Evolutionary conservation across 1,140 invertebrate species (phyloP).

Genomic region (Pachypsylla venusta): DNA sequence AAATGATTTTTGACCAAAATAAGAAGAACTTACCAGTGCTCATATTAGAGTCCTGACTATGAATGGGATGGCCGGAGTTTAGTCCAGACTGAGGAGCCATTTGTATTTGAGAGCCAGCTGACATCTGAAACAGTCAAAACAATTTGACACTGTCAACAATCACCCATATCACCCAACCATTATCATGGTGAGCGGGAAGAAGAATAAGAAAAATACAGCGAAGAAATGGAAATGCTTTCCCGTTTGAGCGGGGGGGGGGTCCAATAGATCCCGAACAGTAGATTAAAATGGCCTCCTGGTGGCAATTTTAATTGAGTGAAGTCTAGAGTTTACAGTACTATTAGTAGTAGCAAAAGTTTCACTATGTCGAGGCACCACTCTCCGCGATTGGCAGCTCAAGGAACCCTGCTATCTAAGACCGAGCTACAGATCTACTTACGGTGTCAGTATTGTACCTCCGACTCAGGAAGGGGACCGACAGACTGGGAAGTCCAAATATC

Average conservation of each 20-base stretch:
- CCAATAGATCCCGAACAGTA: no score
- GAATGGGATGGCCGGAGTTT: constrained; percentile 60
- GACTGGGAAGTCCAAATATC: no score
- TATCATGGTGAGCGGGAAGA: constrained; percentile 15
- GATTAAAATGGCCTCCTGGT: no score
- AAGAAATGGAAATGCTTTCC: constrained; percentile 11
- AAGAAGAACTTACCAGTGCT: constrained; percentile 58
- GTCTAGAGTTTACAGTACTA: no score
- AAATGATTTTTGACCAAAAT: neutral
- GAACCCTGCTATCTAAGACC: no score
- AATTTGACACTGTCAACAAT: constrained; percentile 19
- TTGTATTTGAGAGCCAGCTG: constrained; percentile 84
- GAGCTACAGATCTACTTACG: no score
- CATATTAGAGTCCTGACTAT: constrained; percentile 91
- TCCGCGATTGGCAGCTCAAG: no score
- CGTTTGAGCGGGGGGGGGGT: constrained; percentile 5
- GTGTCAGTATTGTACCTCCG: no score
- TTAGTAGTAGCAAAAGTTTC: no score
- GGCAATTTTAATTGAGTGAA: no score
- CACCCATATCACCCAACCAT: constrained; percentile 19
- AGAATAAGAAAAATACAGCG: constrained; percentile 17
- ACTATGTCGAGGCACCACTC: no score
- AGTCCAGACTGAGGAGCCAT: constrained; percentile 81
- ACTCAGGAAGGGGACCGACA: no score
- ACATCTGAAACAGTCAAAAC: constrained; percentile 61